Conservation (phyloP, 2,797 vertebrate species). For the Mormyrops attenuatus region DNA sequence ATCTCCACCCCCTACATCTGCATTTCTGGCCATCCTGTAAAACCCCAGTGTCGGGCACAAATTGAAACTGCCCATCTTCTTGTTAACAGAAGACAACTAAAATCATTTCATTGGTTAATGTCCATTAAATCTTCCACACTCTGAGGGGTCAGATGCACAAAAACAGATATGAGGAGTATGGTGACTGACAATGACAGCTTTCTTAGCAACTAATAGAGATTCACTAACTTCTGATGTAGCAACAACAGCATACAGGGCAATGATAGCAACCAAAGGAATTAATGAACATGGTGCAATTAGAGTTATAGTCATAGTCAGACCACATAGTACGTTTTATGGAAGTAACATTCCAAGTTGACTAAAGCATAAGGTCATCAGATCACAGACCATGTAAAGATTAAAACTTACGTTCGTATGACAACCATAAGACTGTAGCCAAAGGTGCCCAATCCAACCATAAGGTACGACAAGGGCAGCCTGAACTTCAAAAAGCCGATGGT, state of each 20-base stretch:
- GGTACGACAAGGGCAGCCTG: constrained; percentile 90
- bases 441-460: constrained; percentile 88
- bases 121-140: not conserved
- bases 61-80: not conserved
- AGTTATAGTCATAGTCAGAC: not conserved
- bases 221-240: not conserved
- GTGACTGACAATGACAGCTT: not conserved
- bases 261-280: not conserved
- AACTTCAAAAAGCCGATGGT: constrained; percentile 90
- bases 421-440: constrained; percentile 97
- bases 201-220: not conserved
- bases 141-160: not conserved
- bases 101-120: not conserved
- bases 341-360: not conserved
- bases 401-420: constrained; percentile 93
- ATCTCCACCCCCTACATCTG: constrained; percentile 78
- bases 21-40: constrained; percentile 88
- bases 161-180: not conserved
- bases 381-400: not conserved
- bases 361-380: not conserved
- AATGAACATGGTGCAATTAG: not conserved
- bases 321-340: not conserved
- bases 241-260: not conserved
- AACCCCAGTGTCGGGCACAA: not conserved
- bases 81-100: not conserved